Percentiles rank a stretch among this genome's conserved stretches.
Evolutionary conservation across 64 coral and sea anemone genomes (phyloP).

Genomic region (Dendronephthya gigantea): DNA sequence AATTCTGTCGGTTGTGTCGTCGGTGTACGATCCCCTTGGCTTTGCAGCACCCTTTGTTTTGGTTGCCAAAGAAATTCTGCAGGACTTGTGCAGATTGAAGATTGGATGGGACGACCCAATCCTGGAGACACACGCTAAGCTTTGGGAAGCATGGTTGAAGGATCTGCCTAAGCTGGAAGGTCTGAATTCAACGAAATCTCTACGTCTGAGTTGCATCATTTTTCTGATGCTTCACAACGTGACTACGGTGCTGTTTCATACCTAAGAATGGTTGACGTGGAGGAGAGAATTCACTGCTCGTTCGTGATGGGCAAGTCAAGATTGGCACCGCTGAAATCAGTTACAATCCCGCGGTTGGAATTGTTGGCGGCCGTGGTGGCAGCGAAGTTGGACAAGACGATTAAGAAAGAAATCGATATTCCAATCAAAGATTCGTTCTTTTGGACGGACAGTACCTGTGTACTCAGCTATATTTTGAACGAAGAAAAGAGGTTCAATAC

Average conservation of each 20-base stretch:
- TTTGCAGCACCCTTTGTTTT: conserved; percentile 38
- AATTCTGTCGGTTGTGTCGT: neutral
- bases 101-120: conserved; percentile 30
- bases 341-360: no score
- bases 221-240: conserved; percentile 39
- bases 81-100: conserved; percentile 21
- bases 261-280: neutral
- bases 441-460: no score
- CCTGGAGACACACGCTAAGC: neutral
- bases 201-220: conserved; percentile 9
- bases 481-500: no score
- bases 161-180: conserved; percentile 23
- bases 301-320: neutral
- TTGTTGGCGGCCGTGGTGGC: no score
- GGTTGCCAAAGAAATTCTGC: conserved; percentile 33
- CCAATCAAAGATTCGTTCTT: no score
- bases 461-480: no score
- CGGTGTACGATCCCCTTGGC: conserved; percentile 43
- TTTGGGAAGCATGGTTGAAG: conserved; percentile 29
- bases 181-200: conserved; percentile 25
- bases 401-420: no score
- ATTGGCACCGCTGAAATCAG: no score
- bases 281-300: neutral
- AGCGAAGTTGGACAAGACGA: no score
- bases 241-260: conserved; percentile 39